Evolutionary conservation across 2,113 vertebrate genomes (phyloP).

Genomic region (Jacana jacana): DNA sequence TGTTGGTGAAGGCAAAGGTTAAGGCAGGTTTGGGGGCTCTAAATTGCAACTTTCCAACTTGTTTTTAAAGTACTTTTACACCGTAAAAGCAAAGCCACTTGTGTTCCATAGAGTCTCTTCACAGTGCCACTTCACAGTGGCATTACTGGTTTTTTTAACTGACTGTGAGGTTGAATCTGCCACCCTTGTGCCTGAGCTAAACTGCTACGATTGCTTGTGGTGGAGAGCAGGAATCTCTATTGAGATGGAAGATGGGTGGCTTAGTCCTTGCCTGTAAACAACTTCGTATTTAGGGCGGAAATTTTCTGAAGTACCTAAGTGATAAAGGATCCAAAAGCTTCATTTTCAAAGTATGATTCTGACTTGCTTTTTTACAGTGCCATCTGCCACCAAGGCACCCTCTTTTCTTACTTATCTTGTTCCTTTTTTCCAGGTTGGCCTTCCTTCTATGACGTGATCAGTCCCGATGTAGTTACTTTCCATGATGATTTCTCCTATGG

Average conservation of each 20-base stretch:
- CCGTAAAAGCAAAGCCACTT: neutral
- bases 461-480: slow-evolving; percentile 77
- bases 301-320: neutral
- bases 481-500: slow-evolving; percentile 91
- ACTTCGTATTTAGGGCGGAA: neutral
- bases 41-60: neutral
- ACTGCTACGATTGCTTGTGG: neutral
- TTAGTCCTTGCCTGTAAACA: neutral
- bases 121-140: neutral
- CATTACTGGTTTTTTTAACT: neutral
- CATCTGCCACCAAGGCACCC: neutral
- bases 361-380: neutral
- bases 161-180: neutral
- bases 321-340: neutral
- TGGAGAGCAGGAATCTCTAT: neutral
- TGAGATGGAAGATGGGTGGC: neutral
- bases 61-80: neutral
- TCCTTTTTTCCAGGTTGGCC: slow-evolving; percentile 88
- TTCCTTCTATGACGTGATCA: slow-evolving; percentile 90
- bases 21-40: neutral
- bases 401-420: neutral
- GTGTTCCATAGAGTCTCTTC: neutral
- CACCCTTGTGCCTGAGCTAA: neutral
- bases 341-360: neutral
- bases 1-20: neutral